phyloP scores from a whole-genome alignment of 2,113 vertebrate genomes.

The Rallus limicola region DNA sequence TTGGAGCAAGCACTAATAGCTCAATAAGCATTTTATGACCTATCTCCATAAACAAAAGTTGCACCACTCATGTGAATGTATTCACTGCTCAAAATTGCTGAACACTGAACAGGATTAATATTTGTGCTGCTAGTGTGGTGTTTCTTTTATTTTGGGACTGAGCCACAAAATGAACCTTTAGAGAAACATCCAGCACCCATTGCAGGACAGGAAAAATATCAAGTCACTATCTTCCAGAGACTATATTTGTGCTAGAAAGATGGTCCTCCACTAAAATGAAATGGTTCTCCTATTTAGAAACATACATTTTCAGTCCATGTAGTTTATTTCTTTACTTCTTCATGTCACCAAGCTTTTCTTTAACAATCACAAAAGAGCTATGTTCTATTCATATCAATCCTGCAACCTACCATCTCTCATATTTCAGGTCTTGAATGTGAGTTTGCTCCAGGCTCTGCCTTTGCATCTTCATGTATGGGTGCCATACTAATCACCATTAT shows the following conservation, averaged over 20 bases:
- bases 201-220: slow-evolving; percentile 39
- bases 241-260: neutral
- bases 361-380: neutral
- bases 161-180: neutral
- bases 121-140: neutral
- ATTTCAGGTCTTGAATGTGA: neutral
- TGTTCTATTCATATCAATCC: neutral
- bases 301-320: neutral
- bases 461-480: neutral
- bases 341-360: neutral
- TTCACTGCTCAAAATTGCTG: slow-evolving; percentile 23
- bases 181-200: neutral
- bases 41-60: slow-evolving; percentile 17
- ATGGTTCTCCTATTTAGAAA: neutral
- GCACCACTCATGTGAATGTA: neutral
- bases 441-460: neutral
- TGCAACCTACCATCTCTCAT: neutral
- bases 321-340: neutral
- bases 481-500: neutral
- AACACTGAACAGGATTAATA: slow-evolving; percentile 5
- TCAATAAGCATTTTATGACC: slow-evolving; percentile 46
- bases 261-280: neutral
- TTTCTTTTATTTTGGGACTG: neutral
- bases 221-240: neutral
- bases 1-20: slow-evolving; percentile 53